These are phyloP conservation scores for Ditylenchus dipsaci DNA, from an alignment of 1,140 invertebrate species.

Conservation along the genomic window DNA sequence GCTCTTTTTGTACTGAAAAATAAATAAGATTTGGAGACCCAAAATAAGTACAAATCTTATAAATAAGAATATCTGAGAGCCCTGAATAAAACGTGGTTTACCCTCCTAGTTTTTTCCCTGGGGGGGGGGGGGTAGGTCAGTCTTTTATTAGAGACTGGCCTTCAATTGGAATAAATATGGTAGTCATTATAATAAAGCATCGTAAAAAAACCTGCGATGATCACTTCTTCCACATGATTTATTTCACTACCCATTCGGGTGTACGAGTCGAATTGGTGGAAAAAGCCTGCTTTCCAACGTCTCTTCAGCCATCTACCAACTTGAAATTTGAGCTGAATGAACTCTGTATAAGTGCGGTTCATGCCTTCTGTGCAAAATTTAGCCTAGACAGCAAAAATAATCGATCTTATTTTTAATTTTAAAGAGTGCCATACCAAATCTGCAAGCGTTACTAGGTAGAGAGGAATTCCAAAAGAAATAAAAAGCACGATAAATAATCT, in stretches of 20 bases:
- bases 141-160: background rate
- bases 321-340: slow-evolving; percentile 49
- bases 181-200: slow-evolving; percentile 46
- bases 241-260: background rate
- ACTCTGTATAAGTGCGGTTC: slow-evolving; percentile 55
- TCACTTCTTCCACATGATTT: slow-evolving; percentile 38
- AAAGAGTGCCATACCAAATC: slow-evolving; percentile 48
- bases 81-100: too few relatives aligned
- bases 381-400: slow-evolving; percentile 30
- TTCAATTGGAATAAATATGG: too few relatives aligned
- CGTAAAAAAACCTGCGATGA: slow-evolving; percentile 54
- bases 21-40: too few relatives aligned
- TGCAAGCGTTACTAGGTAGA: slow-evolving; percentile 55
- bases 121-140: too few relatives aligned
- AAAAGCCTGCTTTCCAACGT: slow-evolving; percentile 21
- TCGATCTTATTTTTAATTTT: slow-evolving; percentile 2
- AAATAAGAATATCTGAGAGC: too few relatives aligned
- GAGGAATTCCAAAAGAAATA: slow-evolving; percentile 52
- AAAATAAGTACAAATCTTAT: too few relatives aligned
- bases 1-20: too few relatives aligned
- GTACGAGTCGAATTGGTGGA: background rate
- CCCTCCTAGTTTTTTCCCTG: too few relatives aligned
- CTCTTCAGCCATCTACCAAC: slow-evolving; percentile 38
- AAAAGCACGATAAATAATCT: slow-evolving; percentile 55
- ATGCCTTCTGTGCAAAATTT: slow-evolving; percentile 56